Percentiles rank a stretch among this genome's conserved stretches.
These are phyloP conservation scores for Platysternon megacephalum DNA, from an alignment of 2,113 vertebrate species.

Conservation along the genomic window DNA sequence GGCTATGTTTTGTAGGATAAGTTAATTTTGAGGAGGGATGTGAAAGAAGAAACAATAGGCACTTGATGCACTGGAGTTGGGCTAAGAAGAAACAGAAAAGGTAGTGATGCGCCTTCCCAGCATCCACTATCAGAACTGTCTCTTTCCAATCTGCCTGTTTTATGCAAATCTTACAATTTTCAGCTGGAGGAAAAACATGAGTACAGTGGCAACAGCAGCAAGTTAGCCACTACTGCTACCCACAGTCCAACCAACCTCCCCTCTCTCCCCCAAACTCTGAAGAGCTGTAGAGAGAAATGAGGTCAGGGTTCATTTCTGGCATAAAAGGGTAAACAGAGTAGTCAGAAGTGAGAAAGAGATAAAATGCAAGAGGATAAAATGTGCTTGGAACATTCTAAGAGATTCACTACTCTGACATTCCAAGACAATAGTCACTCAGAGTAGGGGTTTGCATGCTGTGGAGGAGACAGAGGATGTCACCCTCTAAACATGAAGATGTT, in stretches of 20 bases:
- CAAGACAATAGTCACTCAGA: neutral
- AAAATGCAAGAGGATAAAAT: neutral
- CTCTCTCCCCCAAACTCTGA: neutral
- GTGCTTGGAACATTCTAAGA: neutral
- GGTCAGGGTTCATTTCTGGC: neutral
- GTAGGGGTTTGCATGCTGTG: neutral
- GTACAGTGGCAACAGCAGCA: neutral
- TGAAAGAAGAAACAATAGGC: neutral
- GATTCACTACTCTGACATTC: neutral
- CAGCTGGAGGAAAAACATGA: neutral
- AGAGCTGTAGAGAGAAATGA: neutral
- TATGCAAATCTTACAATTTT: neutral
- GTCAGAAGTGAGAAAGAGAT: neutral
- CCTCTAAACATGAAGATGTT: neutral
- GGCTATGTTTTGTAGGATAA: neutral
- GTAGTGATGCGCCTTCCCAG: neutral
- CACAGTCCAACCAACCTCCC: neutral
- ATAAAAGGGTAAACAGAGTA: neutral
- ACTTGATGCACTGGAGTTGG: neutral
- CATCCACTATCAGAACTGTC: neutral
- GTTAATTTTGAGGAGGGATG: neutral
- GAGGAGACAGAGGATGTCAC: constrained; percentile 6
- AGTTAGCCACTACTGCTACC: neutral
- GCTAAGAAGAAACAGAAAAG: neutral
- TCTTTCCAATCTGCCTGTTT: neutral